Base-by-base conservation (phyloP, 2,797 vertebrate species). In the Naso thynnoides region DNA sequence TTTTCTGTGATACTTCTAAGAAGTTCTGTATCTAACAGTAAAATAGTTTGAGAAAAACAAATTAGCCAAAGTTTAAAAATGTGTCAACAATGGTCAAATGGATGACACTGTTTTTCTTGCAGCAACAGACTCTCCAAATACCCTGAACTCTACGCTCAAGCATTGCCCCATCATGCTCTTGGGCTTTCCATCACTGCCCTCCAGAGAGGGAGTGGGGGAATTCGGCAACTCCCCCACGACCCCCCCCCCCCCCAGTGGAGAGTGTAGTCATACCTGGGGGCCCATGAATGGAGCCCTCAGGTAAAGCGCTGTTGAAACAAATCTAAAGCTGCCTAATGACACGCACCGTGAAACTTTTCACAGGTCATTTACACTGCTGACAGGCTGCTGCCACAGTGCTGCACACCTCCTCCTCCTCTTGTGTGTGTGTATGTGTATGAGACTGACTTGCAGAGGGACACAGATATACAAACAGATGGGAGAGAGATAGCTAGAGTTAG, bases 301-400 rank as follows among this genome's bases (percentile, higher is more conserved):
- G 95, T 94, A 94, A 91, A 95, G 95, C 95, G 88, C 94, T 95
- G 95, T 95, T 95, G 96, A 95, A 96, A 96, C 96, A 96, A 94
- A 96, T 93, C 88, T 96, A 94, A 91, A 95, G 95, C 95, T 95
- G 94, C 95, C 96, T 92, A 96, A 96, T 96, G 95, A 97, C 91
- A 93, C 93, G 94, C 95, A 96, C 94, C 91, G 96, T 96, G 96
- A 95, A 96, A 96, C 95, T 93, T 92, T 97, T 97, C 95, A 97
- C 96, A 96, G 96, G 93, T 96, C 96, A 96, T 97, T 98, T 96
- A 94, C 94, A 94, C 92, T 96, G 95, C 96, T 97, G 96, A 95
- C 94, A 95, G 89, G 78, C 72, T 69, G 75, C 85, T 82, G 83
- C 89, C 71, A 81, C 67, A 60, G 77, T 1, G 47, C 81, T 68